Percentiles rank a stretch among this genome's conserved stretches.
Conservation (phyloP, 2,888 invertebrate species). For the Rhaphigaster nebulosa region DNA sequence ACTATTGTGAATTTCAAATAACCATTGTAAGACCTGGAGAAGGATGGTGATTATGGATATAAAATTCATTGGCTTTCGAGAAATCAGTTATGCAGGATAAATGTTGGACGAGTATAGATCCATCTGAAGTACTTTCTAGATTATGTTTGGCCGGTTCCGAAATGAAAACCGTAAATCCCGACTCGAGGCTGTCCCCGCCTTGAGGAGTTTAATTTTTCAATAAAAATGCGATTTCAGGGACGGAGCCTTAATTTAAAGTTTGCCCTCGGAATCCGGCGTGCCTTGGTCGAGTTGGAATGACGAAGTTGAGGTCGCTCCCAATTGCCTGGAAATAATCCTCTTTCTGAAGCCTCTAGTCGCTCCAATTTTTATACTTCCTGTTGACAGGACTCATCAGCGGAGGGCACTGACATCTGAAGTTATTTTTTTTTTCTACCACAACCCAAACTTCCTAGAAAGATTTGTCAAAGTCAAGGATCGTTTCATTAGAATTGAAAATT, state of each 20-base stretch:
- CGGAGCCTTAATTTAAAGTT: constrained; percentile 42
- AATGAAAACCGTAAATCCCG: constrained; percentile 30
- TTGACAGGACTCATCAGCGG: constrained; percentile 35
- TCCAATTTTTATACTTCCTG: constrained; percentile 49
- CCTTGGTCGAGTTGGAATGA: constrained; percentile 26
- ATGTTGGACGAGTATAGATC: background rate
- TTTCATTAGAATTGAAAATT: constrained; percentile 8
- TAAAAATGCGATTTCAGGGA: constrained; percentile 28
- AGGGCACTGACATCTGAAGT: constrained; percentile 5
- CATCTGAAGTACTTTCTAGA: constrained; percentile 11
- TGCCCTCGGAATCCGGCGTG: constrained; percentile 14
- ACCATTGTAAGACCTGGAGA: background rate
- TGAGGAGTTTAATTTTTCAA: constrained; percentile 41
- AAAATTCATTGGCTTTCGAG: background rate
- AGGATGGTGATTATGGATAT: background rate
- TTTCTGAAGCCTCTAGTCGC: constrained; percentile 2
- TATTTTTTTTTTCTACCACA: constrained; percentile 1
- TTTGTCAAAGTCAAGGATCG: constrained; percentile 11
- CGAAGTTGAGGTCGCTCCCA: constrained; percentile 44
- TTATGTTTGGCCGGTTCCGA: background rate
- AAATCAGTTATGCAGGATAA: constrained; percentile 11
- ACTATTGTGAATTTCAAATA: background rate
- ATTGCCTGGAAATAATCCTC: constrained; percentile 48
- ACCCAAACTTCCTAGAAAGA: background rate
- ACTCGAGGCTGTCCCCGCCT: background rate